A percentile compares a stretch with the other conserved stretches of the same genome.
These are phyloP conservation scores for Trichopoda pennipes DNA, from an alignment of 2,888 invertebrate species.

Conservation along the genomic window DNA sequence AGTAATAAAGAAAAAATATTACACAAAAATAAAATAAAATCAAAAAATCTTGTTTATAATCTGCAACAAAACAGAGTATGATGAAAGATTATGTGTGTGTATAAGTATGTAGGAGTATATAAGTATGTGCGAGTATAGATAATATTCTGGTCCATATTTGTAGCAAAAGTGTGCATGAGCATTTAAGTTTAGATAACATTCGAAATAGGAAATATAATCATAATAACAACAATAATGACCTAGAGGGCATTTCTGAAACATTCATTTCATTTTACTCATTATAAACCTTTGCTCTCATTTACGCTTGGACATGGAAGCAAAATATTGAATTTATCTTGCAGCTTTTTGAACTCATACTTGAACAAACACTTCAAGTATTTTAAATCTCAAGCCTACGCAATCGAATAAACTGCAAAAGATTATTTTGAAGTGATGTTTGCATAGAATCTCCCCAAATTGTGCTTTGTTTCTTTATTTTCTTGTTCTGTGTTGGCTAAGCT, in stretches of 20 bases:
- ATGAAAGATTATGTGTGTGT: slow-evolving; percentile 16
- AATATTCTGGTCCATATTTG: neutral
- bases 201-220: slow-evolving; percentile 61
- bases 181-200: slow-evolving; percentile 62
- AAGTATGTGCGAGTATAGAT: neutral
- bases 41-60: slow-evolving; percentile 15
- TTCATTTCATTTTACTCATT: slow-evolving; percentile 60
- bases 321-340: neutral
- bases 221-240: slow-evolving; percentile 66
- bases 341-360: slow-evolving; percentile 1
- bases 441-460: slow-evolving; percentile 4
- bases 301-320: neutral
- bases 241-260: slow-evolving; percentile 54
- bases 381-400: neutral
- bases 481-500: slow-evolving; percentile 30
- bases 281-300: slow-evolving; percentile 20
- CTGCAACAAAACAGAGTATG: slow-evolving; percentile 18
- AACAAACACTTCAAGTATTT: slow-evolving; percentile 34
- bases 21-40: slow-evolving; percentile 33
- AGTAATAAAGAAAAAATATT: neutral
- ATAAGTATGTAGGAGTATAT: neutral
- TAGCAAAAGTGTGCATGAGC: slow-evolving; percentile 42
- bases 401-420: neutral
- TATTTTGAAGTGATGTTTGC: slow-evolving; percentile 43
- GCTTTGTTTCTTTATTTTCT: slow-evolving; percentile 9